These are phyloP conservation scores for Ariopsis seemanni DNA, from an alignment of 2,113 vertebrate species.

Conservation along the genomic window DNA sequence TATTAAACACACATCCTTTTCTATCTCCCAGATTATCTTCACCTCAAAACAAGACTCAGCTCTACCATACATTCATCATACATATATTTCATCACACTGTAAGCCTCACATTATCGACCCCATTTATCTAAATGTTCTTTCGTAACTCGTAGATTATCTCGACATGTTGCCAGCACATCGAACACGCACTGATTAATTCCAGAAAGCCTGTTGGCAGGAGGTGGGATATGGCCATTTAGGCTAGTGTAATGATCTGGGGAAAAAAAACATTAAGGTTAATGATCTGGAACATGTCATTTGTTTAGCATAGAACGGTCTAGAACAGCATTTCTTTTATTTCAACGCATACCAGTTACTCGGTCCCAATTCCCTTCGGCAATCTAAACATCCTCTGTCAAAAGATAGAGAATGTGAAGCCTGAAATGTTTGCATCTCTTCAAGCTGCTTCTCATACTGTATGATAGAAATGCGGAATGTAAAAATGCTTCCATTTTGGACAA, in stretches of 20 bases:
- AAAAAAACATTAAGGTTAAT: constrained; percentile 26
- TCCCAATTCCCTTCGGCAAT: neutral
- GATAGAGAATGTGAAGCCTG: neutral
- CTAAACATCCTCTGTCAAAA: neutral
- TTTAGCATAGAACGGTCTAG: constrained; percentile 10
- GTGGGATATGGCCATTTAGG: constrained; percentile 12
- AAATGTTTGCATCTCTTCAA: neutral
- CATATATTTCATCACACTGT: neutral
- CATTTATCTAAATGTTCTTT: neutral
- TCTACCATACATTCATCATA: neutral
- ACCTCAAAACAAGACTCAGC: neutral
- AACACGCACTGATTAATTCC: constrained; percentile 18
- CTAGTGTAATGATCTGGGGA: constrained; percentile 26
- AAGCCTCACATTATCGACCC: neutral
- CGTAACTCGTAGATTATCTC: constrained; percentile 15
- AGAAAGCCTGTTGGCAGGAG: constrained; percentile 15
- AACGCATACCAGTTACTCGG: neutral
- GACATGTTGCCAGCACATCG: neutral
- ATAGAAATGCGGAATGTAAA: neutral
- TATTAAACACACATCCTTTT: constrained; percentile 12
- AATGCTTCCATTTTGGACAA: neutral
- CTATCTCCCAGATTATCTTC: neutral
- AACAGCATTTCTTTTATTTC: constrained; percentile 20
- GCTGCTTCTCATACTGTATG: neutral
- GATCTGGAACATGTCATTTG: constrained; percentile 20